These are phyloP conservation scores for Nycteola revayana DNA, from an alignment of 2,888 invertebrate species.

Conservation along the genomic window DNA sequence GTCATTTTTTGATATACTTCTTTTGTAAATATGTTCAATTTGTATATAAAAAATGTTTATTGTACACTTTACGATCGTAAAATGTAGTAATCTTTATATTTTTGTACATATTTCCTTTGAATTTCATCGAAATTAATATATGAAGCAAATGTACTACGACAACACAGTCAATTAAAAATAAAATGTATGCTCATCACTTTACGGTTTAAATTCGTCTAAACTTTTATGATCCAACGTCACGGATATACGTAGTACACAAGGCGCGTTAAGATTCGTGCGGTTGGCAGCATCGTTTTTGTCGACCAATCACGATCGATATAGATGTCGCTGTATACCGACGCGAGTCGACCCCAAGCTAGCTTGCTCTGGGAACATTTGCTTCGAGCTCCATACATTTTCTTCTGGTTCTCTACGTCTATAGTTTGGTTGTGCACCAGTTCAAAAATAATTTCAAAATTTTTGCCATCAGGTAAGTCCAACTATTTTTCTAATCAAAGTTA, in stretches of 20 bases:
- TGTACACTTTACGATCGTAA: slow-evolving; percentile 26
- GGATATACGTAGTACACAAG: slow-evolving; percentile 78
- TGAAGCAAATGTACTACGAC: slow-evolving; percentile 67
- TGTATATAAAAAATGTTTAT: slow-evolving; percentile 45
- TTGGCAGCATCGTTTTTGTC: slow-evolving; percentile 58
- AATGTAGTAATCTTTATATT: slow-evolving; percentile 39
- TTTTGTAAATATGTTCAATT: slow-evolving; percentile 55
- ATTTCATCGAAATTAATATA: slow-evolving; percentile 58
- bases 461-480: slow-evolving; percentile 79
- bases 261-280: slow-evolving; percentile 42
- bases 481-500: slow-evolving; percentile 60
- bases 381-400: slow-evolving; percentile 82
- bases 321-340: slow-evolving; percentile 75
- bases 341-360: slow-evolving; percentile 78
- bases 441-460: slow-evolving; percentile 81
- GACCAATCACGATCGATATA: slow-evolving; percentile 67
- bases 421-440: slow-evolving; percentile 81
- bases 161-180: slow-evolving; percentile 26
- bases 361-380: slow-evolving; percentile 78
- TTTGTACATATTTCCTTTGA: slow-evolving; percentile 45
- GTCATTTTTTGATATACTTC: slow-evolving; percentile 77
- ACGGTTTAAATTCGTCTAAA: slow-evolving; percentile 41
- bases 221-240: slow-evolving; percentile 48
- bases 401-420: slow-evolving; percentile 81
- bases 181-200: not conserved